Base-by-base conservation (phyloP, 2,797 vertebrate species). In the Enteromius viviparus region DNA sequence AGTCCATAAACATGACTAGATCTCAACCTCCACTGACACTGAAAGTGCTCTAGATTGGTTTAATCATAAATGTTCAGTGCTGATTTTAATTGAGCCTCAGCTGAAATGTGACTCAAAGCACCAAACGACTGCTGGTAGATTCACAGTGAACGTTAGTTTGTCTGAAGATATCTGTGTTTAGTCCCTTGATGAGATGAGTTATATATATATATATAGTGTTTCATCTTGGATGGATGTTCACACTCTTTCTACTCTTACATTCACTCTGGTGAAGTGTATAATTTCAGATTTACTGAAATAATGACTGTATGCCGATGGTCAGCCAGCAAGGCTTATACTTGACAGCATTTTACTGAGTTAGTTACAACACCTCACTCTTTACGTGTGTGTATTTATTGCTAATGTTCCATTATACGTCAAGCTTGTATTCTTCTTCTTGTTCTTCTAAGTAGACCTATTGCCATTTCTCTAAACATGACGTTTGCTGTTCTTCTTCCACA, bases 331-430 rank as follows among this genome's bases (percentile, higher is more conserved):
- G 60, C 10, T 32, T 64, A 17, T 32, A 8, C 26, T 64, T 1
- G 32, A 37, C 64, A 21, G 26, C 19, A 49, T 72, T 19, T 47
- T 26, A 53, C 51, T 55, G 53, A 23, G 26, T 64, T 32, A 17
- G 62, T 64, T 64, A 64, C 62, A 64, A 64, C 72, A 7, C 49
- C 2, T 53, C 21, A 15, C 6, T 21, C 19, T 66, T 66, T 66
- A 32, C 6, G 0, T 32, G 15, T 23, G 55, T 64, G 65, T 75
- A 58, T 58, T 76, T 76, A 76, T 76, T 76, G 72, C 72, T 76
- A 76, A n/a, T 40, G 11, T 10, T 76, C 32, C 32, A 40, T 53
- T n/a, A 58, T 34, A 23, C 7, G 12, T 55, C 72, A 55, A n/a
- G 1, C 32, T 75, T 75, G 49, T 37, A 14, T 37, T 74, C 19